phyloP scores from a whole-genome alignment of 2,113 vertebrate genomes.

The Pseudorasbora parva region DNA sequence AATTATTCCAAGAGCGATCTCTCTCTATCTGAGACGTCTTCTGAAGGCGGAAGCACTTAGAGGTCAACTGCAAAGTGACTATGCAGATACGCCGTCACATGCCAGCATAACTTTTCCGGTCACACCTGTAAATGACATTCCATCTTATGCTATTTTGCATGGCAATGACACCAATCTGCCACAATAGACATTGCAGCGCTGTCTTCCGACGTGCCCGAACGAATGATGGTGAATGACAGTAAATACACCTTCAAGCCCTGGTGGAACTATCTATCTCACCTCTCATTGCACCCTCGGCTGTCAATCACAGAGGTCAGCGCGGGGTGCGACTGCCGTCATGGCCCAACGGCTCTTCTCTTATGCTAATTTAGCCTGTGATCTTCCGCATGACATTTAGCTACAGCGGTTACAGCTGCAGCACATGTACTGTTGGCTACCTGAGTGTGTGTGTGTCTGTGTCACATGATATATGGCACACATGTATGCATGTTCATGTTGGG shows the following conservation, averaged over 20 bases:
- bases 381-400: slow-evolving; percentile 54
- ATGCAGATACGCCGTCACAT: neutral
- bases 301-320: slow-evolving; percentile 56
- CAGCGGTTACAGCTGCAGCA: slow-evolving; percentile 44
- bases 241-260: slow-evolving; percentile 42
- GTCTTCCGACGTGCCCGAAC: slow-evolving; percentile 14
- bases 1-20: slow-evolving; percentile 28
- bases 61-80: slow-evolving; percentile 44
- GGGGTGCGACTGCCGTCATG: slow-evolving; percentile 36
- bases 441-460: slow-evolving; percentile 32
- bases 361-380: slow-evolving; percentile 53
- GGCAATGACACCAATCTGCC: slow-evolving; percentile 15
- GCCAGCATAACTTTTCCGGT: neutral
- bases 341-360: slow-evolving; percentile 41
- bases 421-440: slow-evolving; percentile 29
- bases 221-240: slow-evolving; percentile 56
- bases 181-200: slow-evolving; percentile 15
- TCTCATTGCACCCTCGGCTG: slow-evolving; percentile 49
- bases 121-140: slow-evolving; percentile 34
- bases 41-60: slow-evolving; percentile 5
- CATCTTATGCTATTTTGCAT: slow-evolving; percentile 31
- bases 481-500: slow-evolving; percentile 29
- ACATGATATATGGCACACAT: slow-evolving; percentile 9
- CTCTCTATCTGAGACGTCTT: slow-evolving; percentile 22
- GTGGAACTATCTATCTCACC: slow-evolving; percentile 48